Base-by-base conservation (phyloP, 1,140 invertebrate species). In the Drosophila saltans region DNA sequence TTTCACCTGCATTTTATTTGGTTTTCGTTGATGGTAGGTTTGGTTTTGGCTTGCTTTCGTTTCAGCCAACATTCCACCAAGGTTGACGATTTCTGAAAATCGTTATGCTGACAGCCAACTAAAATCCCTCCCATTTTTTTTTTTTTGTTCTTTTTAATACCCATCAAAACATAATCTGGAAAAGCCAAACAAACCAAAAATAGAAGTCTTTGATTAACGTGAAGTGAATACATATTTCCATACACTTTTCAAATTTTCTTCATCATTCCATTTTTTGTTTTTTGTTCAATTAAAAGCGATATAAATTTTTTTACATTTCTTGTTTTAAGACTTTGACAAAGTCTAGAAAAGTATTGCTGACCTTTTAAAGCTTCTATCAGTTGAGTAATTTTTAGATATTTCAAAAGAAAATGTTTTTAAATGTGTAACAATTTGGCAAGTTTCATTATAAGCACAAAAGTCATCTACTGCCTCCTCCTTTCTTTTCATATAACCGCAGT, bases 381-480 rank as follows among this genome's bases (percentile, higher is more conserved):
- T 16, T 0, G 16, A 16, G 16, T 16, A 16, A 16, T 16, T 16
- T 16, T 16, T 16, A 16, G 16, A 16, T 16, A 30, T 2, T 30
- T 4, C 4, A 30, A 30, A 30, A 30, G 28, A 30, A 30, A 30
- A 30, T 30, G 4, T 30, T 30, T 30, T 69, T 69, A 85, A 86
- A 82, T 86, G 72, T 86, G 82, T 81, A 78, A 85, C 82, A 86
- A 79, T 82, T 86, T 75, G 82, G 66, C 63, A 78, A 79, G 71
- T 81, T 78, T 79, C 79, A 79, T 73, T 82, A 76, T 76, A 78
- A 86, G 76, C 82, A 82, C 78, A 75, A 78, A 79, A 61, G 68
- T 40, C 45, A 41, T 52, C 24, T 41, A 56, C 36, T 36, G 36
- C 26, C 4, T 21, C 36, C 26, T 11, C 52, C 59, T 8, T 7